These are phyloP conservation scores for Phymastichus coffea DNA, from an alignment of 1,140 invertebrate genomes.

Conservation along the genomic window DNA sequence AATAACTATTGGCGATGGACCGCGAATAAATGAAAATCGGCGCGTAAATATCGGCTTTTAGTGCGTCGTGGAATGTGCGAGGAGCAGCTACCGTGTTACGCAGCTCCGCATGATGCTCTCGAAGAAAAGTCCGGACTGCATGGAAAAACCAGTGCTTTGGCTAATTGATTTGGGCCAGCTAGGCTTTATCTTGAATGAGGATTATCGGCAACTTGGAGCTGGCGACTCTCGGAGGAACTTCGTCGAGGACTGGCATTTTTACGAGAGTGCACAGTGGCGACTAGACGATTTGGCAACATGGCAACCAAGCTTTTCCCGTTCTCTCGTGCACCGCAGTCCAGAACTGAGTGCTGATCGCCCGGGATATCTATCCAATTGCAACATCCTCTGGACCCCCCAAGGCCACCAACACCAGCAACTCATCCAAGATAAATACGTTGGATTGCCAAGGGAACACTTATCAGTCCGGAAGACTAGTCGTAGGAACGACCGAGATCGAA, in stretches of 20 bases:
- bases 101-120: conserved; percentile 54
- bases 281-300: conserved; percentile 3
- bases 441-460: too few species aligned
- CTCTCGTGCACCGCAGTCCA: neutral
- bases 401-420: too few species aligned
- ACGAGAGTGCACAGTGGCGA: conserved; percentile 13
- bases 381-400: too few species aligned
- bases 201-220: conserved; percentile 29
- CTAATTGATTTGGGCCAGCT: too few species aligned
- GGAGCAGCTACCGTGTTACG: conserved; percentile 56
- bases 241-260: too few species aligned
- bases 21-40: conserved; percentile 40
- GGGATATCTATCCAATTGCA: too few species aligned
- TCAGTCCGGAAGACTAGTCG: too few species aligned
- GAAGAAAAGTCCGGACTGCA: conserved; percentile 31
- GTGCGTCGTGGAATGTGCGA: conserved; percentile 55
- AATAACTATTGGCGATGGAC: conserved; percentile 16
- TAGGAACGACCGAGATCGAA: too few species aligned
- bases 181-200: too few species aligned
- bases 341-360: too few species aligned
- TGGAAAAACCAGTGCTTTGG: neutral
- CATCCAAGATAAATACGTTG: too few species aligned
- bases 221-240: conserved; percentile 21
- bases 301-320: conserved; percentile 35
- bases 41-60: conserved; percentile 37